Conservation (phyloP, 2,113 vertebrate species). For the Oncorhynchus kisutch region DNA sequence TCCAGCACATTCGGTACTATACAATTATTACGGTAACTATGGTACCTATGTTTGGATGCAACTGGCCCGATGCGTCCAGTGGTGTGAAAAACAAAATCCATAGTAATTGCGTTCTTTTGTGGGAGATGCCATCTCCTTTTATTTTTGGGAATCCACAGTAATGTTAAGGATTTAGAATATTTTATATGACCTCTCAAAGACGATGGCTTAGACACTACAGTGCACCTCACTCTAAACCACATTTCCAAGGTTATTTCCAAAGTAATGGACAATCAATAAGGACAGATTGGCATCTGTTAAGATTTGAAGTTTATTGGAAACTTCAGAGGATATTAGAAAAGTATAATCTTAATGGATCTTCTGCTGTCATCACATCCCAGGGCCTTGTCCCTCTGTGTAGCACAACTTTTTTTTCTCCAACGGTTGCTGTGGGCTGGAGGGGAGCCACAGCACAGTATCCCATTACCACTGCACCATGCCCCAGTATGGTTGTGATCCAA, state of each 20-base stretch:
- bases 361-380: slow-evolving; percentile 43
- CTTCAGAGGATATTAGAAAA: slow-evolving; percentile 59
- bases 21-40: no score
- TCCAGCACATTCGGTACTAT: no score
- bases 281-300: slow-evolving; percentile 5
- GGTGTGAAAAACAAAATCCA: no score
- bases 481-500: no score
- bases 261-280: slow-evolving; percentile 44
- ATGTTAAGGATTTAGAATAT: slow-evolving; percentile 14
- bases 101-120: no score
- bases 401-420: slow-evolving; percentile 52
- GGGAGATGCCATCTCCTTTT: no score
- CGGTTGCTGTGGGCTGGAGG: background rate
- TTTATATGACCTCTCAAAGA: slow-evolving; percentile 17
- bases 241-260: slow-evolving; percentile 28
- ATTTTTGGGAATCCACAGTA: background rate
- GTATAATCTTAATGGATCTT: slow-evolving; percentile 63
- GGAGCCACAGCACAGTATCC: no score
- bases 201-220: slow-evolving; percentile 15
- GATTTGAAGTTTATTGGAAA: slow-evolving; percentile 48
- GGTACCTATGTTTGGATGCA: no score
- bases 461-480: no score
- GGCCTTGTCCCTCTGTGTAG: slow-evolving; percentile 22
- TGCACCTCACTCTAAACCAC: background rate
- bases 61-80: no score